Conservation (phyloP, 2,888 invertebrate genomes). For the Nephrotoma guestfalica region DNA sequence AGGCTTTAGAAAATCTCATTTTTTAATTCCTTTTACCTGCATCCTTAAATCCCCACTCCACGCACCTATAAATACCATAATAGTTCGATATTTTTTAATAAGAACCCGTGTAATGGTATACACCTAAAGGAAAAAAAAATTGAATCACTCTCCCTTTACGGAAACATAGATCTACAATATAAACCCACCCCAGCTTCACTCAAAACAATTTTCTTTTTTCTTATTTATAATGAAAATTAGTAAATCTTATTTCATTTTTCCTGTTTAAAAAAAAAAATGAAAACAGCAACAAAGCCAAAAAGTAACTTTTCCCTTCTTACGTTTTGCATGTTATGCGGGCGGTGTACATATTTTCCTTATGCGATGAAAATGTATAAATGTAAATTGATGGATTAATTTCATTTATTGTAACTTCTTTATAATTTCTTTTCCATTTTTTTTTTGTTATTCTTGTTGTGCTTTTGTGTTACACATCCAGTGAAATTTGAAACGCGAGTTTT, state of each 20-base stretch:
- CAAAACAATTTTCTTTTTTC: background rate
- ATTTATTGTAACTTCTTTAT: conserved; percentile 2
- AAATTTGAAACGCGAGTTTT: background rate
- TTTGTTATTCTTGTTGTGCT: background rate
- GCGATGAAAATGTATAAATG: background rate
- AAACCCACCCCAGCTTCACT: background rate
- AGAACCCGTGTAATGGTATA: background rate
- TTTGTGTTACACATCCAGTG: background rate
- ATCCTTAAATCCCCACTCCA: too few relatives aligned
- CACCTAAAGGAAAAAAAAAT: background rate
- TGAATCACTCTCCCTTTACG: background rate
- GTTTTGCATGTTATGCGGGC: background rate
- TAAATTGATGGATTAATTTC: conserved; percentile 4
- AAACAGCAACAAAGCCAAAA: background rate
- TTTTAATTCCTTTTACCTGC: too few relatives aligned
- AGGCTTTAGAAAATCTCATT: too few relatives aligned
- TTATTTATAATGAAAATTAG: background rate
- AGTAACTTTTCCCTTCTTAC: background rate
- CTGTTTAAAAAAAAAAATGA: background rate
- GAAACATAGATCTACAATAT: background rate
- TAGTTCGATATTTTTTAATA: background rate
- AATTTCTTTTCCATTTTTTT: background rate
- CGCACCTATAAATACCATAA: too few relatives aligned
- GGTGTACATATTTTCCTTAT: background rate
- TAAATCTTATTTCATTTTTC: background rate